A percentile compares a stretch with the other conserved stretches of the same genome.
Evolutionary conservation across 1,140 invertebrate species (phyloP).

Genomic region (Druon quercuslanigerum): DNA sequence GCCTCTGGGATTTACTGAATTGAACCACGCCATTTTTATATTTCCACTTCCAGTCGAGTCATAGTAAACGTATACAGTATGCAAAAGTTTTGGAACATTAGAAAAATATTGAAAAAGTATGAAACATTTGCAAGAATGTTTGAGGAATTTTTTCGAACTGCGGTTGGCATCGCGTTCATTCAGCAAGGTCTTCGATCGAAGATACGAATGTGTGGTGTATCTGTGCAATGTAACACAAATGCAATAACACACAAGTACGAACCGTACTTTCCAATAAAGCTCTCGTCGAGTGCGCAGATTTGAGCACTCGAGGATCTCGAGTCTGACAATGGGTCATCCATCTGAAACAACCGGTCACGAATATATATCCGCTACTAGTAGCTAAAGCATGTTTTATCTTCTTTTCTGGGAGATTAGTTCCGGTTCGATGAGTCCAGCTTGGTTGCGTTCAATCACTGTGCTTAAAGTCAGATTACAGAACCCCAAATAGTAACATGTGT

Average conservation of each 20-base stretch:
- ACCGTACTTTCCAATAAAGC: conserved; percentile 66
- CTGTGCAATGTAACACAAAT: conserved; percentile 35
- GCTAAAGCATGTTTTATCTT: conserved; percentile 42
- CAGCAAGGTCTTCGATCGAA: conserved; percentile 12
- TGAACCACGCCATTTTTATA: neutral
- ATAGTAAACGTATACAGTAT: neutral
- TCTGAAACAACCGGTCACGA: conserved; percentile 57
- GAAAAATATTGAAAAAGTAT: too few relatives aligned
- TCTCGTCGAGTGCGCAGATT: conserved; percentile 58
- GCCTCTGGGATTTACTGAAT: neutral
- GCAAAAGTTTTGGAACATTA: too few relatives aligned
- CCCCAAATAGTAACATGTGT: conserved; percentile 53
- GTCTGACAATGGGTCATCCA: conserved; percentile 62
- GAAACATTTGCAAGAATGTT: neutral
- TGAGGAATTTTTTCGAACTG: neutral
- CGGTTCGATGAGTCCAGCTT: conserved; percentile 49
- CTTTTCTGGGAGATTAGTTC: conserved; percentile 58
- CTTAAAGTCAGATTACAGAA: conserved; percentile 54
- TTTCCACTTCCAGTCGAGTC: neutral
- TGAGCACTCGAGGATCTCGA: conserved; percentile 60
- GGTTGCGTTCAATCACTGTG: conserved; percentile 46
- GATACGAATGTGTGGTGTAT: conserved; percentile 4
- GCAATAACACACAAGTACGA: conserved; percentile 48
- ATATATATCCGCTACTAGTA: conserved; percentile 32
- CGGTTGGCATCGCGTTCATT: conserved; percentile 23